Evolutionary conservation across 1,140 invertebrate species (phyloP), one percentile per base, ranked within the genome.

Genomic region (Drosophila kurseongensis): DNA sequence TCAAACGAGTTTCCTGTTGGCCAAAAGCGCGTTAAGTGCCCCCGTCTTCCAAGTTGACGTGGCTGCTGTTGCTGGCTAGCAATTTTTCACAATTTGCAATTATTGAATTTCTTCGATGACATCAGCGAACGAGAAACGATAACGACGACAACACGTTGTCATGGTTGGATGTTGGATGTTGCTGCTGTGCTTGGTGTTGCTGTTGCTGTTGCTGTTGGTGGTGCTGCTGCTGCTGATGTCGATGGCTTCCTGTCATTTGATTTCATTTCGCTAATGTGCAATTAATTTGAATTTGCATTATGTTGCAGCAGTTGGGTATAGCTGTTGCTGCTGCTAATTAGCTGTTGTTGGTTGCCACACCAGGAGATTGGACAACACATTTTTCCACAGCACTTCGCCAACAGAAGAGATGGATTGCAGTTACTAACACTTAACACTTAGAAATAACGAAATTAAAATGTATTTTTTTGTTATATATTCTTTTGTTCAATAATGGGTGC

Each of bases 41-140:
- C 62, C 69, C 48, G 32, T 27, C 38, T n/a, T 58, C 38, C 2
- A 41, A 44, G 42, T 9, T 44, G 14, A 16, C 9, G 44, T 18
- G 16, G 35, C 14, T 67, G 50, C 44, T 57, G 56, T 14, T 56
- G 75, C 57, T 71, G 36, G 58, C 60, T 60, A 40, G 66, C 76
- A 76, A 84, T 83, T 83, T 83, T 83, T 79, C 76, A 84, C 80
- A 63, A 80, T 83, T 84, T 76, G 76, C 72, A 79, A 80, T 69
- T 75, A 82, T 82, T 82, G 79, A 78, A 78, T 82, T 82, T 78
- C 75, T 82, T 78, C 69, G 68, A 82, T 82, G 69, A 78, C 75
- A 82, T 83, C 80, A 79, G 67, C 61, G 18, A 60, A 32, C 35
- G 52, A 51, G 42, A 35, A 54, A 35, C 62, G 50, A 67, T 62